Conservation (phyloP, 2,113 vertebrate genomes). For the Tachuris rubrigastra region DNA sequence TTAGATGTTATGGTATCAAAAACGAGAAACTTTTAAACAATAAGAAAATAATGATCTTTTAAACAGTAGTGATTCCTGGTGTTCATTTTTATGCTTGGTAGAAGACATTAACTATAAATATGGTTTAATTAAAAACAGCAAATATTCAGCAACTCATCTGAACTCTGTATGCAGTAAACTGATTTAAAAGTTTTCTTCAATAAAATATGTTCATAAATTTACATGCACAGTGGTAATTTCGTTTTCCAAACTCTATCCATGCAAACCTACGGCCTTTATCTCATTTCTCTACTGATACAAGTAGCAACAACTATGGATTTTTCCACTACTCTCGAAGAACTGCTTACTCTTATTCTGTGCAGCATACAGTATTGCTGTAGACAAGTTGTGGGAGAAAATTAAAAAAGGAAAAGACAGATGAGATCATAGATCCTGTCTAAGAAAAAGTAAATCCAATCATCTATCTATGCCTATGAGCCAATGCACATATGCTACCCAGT, state of each 20-base stretch:
- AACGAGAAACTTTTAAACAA: background rate
- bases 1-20: background rate
- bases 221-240: background rate
- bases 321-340: background rate
- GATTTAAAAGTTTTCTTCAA: background rate
- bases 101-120: background rate
- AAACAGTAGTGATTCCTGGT: background rate
- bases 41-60: background rate
- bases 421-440: background rate
- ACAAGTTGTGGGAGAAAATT: background rate
- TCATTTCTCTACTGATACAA: background rate
- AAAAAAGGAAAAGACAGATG: background rate
- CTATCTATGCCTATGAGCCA: background rate
- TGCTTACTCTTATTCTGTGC: background rate
- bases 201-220: background rate
- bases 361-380: background rate
- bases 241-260: background rate
- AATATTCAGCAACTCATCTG: background rate
- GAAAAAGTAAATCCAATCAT: background rate
- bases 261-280: background rate
- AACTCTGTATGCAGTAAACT: rapidly evolving
- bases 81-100: background rate
- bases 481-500: background rate
- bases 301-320: background rate
- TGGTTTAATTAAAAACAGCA: background rate